phyloP scores from a whole-genome alignment of 2,888 invertebrate species.

The Sisyra nigra region DNA sequence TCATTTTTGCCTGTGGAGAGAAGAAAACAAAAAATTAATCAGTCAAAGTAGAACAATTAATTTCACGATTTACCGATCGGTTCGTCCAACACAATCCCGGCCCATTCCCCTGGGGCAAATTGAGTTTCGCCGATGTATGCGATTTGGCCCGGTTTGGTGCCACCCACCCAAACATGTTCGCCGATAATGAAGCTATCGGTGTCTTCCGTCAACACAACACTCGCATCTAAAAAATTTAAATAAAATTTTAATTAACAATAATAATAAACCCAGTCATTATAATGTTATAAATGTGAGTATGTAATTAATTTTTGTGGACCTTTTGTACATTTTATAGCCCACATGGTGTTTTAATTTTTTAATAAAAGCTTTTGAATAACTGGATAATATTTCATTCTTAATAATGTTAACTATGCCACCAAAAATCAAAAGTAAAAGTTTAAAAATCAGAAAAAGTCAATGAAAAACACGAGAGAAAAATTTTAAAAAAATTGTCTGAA shows the following conservation, averaged over 20 bases:
- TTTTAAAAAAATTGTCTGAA: too few relatives aligned
- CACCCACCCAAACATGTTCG: constrained; percentile 87
- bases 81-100: constrained; percentile 90
- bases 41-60: neutral
- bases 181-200: constrained; percentile 94
- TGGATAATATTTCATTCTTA: too few relatives aligned
- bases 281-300: neutral
- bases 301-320: neutral
- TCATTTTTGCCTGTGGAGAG: constrained; percentile 86
- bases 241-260: constrained; percentile 5
- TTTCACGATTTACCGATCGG: constrained; percentile 56
- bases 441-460: too few relatives aligned
- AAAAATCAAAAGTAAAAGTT: too few relatives aligned
- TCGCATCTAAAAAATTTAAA: constrained; percentile 47
- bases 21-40: constrained; percentile 8
- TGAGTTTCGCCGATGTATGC: constrained; percentile 91
- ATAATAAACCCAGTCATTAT: neutral
- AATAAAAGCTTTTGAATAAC: too few relatives aligned
- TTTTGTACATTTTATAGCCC: too few relatives aligned
- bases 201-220: constrained; percentile 69
- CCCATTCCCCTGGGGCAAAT: constrained; percentile 97
- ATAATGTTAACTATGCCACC: too few relatives aligned
- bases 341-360: too few relatives aligned
- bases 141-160: constrained; percentile 79
- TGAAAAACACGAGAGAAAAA: too few relatives aligned